phyloP scores from a whole-genome alignment of 1,140 invertebrate genomes.

The Manduca sexta region DNA sequence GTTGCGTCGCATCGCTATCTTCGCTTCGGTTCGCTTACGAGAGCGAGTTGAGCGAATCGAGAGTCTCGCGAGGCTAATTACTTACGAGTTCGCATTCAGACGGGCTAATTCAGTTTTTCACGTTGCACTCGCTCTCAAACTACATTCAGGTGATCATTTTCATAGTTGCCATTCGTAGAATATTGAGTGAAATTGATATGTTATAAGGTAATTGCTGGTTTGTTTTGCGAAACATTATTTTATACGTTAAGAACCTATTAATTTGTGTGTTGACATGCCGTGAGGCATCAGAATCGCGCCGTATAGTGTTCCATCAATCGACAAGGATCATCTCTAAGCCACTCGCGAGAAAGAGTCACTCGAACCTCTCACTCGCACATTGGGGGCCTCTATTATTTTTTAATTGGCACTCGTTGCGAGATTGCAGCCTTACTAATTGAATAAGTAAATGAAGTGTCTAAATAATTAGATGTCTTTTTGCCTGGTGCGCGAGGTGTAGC shows the following conservation, averaged over 20 bases:
- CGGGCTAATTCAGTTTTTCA: constrained; percentile 66
- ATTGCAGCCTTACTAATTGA: constrained; percentile 66
- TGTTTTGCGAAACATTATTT: no score
- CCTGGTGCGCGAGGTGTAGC: constrained; percentile 29
- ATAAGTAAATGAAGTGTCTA: constrained; percentile 70
- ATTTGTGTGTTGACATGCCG: no score
- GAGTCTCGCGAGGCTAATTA: constrained; percentile 69
- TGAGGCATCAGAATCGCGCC: no score
- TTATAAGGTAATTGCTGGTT: no score
- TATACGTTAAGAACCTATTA: no score
- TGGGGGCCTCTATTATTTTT: constrained; percentile 61
- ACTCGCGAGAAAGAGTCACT: constrained; percentile 34
- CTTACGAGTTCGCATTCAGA: constrained; percentile 67
- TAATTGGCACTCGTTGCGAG: constrained; percentile 63
- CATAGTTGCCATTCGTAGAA: constrained; percentile 4
- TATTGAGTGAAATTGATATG: background rate
- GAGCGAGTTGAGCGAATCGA: constrained; percentile 49
- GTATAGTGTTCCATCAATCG: background rate
- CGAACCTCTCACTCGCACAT: constrained; percentile 51
- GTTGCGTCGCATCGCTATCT: constrained; percentile 53
- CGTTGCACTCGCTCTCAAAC: constrained; percentile 14
- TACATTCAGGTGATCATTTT: constrained; percentile 4
- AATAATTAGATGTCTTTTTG: constrained; percentile 69
- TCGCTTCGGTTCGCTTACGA: constrained; percentile 61
- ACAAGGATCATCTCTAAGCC: constrained; percentile 49